Percentiles rank a stretch among this genome's conserved stretches.
phyloP scores from a whole-genome alignment of 30 jellyfish, hydroid and myxozoan genomes.

The Turritopsis rubra region DNA sequence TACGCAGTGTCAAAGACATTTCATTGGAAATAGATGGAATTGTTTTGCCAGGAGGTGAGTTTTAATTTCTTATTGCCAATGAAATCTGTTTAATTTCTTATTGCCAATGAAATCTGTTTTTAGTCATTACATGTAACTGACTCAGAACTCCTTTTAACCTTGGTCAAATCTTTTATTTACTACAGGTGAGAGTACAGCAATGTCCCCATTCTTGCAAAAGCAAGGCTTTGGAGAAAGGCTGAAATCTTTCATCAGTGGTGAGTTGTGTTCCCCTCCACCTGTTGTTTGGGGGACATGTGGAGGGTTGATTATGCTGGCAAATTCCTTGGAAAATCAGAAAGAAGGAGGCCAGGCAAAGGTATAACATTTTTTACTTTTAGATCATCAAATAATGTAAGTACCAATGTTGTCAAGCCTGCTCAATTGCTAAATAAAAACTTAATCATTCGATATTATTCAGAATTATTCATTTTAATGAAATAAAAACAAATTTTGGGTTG shows the following conservation, averaged over 20 bases:
- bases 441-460: too few relatives aligned
- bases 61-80: too few relatives aligned
- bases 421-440: too few relatives aligned
- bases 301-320: slow-evolving; percentile 85
- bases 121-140: not conserved
- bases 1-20: slow-evolving; percentile 32
- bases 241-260: slow-evolving; percentile 43
- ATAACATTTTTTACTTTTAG: not conserved
- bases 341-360: slow-evolving; percentile 74
- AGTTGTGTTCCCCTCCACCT: slow-evolving; percentile 25
- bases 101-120: too few relatives aligned
- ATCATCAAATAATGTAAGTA: not conserved
- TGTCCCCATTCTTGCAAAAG: slow-evolving; percentile 42
- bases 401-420: too few relatives aligned
- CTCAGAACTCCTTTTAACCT: not conserved
- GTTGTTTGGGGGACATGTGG: slow-evolving; percentile 97
- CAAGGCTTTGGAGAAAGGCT: slow-evolving; percentile 53
- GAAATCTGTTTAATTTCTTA: too few relatives aligned
- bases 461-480: too few relatives aligned
- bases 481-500: too few relatives aligned
- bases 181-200: slow-evolving; percentile 81
- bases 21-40: slow-evolving; percentile 60
- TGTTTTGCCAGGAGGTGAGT: slow-evolving; percentile 78
- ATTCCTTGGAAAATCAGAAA: slow-evolving; percentile 37
- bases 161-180: not conserved